Evolutionary conservation across 2,113 vertebrate genomes (phyloP), one percentile per base, ranked within the genome.

Genomic region (Neolamprologus tretocephalus): DNA sequence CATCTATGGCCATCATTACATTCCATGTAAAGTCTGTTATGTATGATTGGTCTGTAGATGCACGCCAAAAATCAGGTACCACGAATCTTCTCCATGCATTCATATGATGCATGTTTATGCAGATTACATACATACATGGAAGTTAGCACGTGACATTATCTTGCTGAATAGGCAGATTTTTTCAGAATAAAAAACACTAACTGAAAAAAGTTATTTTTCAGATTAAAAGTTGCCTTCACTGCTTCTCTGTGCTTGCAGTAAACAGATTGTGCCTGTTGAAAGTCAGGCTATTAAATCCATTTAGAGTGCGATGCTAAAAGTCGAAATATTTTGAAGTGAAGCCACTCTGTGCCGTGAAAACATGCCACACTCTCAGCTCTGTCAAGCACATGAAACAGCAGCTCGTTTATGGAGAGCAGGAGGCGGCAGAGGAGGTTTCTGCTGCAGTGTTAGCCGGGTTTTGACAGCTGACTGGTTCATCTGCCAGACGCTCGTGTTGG

Each of bases 301-400:
- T 80, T 37, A 37, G 79, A 63, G 23, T 33, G 81, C 11, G 28
- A 66, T 51, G 40, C 57, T 66, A 7, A 28, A 68, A 68, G 45
- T 35, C 8, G n/a, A 53, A 68, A 68, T 53, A 40, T 71, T 66
- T 23, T 82, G 81, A 66, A 66, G 71, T 49, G 71, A 31, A 78
- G 42, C 16, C 71, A 8, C 23, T 78, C 42, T 1, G 68, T 45
- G 81, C 81, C 4, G 19, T 66, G 81, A 82, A 82, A 82, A 82
- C 80, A 82, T 42, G 37, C 81, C 40, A 49, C 58, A 11, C 61
- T n/a, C 28, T 37, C 45, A 45, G 58, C 47, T 71, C 81, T 71
- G 81, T 71, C 47, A 54, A 61, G 28, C n/a, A 68, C 58, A 51
- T 23, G 45, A 83, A 83, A 68, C 58, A 40, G 81, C 61, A n/a